Percentiles rank a stretch among this genome's conserved stretches.
Conservation (phyloP, 2,113 vertebrate genomes). For the Anoura caudifer region DNA sequence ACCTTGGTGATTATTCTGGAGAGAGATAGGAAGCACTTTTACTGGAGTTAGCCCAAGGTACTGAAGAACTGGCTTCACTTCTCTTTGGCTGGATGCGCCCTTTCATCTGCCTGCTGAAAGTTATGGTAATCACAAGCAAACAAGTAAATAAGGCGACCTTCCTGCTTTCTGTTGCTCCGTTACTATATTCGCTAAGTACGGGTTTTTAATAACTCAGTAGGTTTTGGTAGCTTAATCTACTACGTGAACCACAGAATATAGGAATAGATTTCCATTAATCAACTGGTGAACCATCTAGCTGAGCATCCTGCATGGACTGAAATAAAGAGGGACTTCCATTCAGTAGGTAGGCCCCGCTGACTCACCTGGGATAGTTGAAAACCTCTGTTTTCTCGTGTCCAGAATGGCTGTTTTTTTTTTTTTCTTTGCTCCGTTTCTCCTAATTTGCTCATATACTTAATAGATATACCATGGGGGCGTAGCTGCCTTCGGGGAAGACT, state of each 20-base stretch:
- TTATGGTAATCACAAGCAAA: background rate
- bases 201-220: background rate
- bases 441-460: background rate
- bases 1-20: background rate
- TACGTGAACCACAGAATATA: background rate
- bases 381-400: background rate
- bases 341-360: background rate
- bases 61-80: background rate
- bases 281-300: background rate
- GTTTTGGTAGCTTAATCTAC: background rate
- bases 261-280: background rate
- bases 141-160: background rate
- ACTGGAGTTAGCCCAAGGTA: background rate
- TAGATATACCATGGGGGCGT: background rate
- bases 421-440: background rate
- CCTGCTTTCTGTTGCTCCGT: background rate
- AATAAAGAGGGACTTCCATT: background rate
- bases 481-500: background rate
- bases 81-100: background rate
- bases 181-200: background rate
- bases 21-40: background rate
- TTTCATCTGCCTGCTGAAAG: conserved; percentile 11
- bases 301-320: background rate
- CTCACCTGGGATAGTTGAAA: background rate
- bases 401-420: background rate